Base-by-base conservation (phyloP, 2,797 vertebrate genomes). In the Chelon labrosus region DNA sequence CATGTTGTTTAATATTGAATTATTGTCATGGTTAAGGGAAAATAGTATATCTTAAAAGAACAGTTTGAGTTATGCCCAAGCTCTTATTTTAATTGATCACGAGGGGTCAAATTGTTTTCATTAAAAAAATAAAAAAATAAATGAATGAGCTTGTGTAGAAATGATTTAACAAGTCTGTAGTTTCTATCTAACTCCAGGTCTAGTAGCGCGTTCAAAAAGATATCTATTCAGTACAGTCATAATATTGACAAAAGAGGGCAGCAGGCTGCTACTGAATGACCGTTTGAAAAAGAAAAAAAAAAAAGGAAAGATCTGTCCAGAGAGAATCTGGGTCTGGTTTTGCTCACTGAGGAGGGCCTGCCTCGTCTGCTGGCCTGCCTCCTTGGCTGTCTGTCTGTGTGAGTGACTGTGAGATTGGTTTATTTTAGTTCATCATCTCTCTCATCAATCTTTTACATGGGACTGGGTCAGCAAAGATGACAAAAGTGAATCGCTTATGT, bases 381-480 rank as follows among this genome's bases (percentile, higher is more conserved):
- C 60, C 65, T 65, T 80, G 82, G 65, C 89, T 87, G 85, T 80
- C 86, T 87, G 88, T 90, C 89, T 88, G 89, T 49, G 80, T 90
- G 90, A 90, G 71, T 89, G 91, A 90, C 89, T 91, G 89, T 38
- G 75, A 90, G 89, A 92, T 89, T 84, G 85, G 89, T 92, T 93
- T 93, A 91, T 91, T 94, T 91, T 85, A 89, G 88, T 90, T 93
- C 90, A 89, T 93, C 92, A 89, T 89, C 85, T 87, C 84, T 78
- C 86, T 91, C 91, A 92, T 94, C 90, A 91, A 92, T 94, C 93
- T 93, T 90, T 93, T 77, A 85, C 89, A 89, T 86, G 86, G 80
- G 90, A 92, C 91, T 79, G 85, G 91, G 91, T 94, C 92, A 91
- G 91, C 91, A 91, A 88, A 91, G 88, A 91, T 80, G 85, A 92